Evolutionary conservation across 2,797 vertebrate genomes (phyloP).

Genomic region (Sebastes steindachneri): DNA sequence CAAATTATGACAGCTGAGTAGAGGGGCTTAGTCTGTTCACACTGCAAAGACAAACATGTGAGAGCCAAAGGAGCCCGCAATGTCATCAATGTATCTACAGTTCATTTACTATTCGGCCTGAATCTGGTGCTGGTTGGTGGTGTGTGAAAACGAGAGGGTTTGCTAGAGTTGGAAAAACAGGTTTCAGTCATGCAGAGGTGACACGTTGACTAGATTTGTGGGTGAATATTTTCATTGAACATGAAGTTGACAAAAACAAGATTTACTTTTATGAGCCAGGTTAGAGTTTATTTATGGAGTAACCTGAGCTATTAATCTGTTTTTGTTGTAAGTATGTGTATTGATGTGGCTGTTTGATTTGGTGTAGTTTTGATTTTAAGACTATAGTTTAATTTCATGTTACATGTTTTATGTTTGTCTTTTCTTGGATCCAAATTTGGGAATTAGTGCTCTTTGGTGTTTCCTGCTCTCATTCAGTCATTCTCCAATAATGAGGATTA

Average conservation of each 20-base stretch:
- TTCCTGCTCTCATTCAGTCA: neutral
- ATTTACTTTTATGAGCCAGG: neutral
- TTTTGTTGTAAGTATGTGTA: neutral
- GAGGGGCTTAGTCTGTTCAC: slow-evolving; percentile 82
- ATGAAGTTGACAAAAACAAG: neutral
- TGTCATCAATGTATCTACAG: slow-evolving; percentile 70
- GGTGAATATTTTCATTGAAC: neutral
- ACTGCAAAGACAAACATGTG: slow-evolving; percentile 82
- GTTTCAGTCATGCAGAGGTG: slow-evolving; percentile 25
- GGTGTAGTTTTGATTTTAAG: neutral
- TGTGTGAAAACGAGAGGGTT: slow-evolving; percentile 42
- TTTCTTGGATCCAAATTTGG: neutral
- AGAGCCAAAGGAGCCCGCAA: slow-evolving; percentile 57
- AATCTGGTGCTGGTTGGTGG: neutral
- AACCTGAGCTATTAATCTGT: neutral
- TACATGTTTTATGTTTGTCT: neutral
- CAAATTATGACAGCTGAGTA: slow-evolving; percentile 90
- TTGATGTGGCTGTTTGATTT: neutral
- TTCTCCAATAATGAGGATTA: neutral
- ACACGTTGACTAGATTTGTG: neutral
- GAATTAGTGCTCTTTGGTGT: neutral
- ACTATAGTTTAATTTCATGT: neutral
- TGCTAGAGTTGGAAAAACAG: slow-evolving; percentile 22
- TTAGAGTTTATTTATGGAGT: neutral
- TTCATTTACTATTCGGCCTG: slow-evolving; percentile 57